Evolutionary conservation across 2,797 vertebrate species (phyloP).

Genomic region (Jordanella pulchra): DNA sequence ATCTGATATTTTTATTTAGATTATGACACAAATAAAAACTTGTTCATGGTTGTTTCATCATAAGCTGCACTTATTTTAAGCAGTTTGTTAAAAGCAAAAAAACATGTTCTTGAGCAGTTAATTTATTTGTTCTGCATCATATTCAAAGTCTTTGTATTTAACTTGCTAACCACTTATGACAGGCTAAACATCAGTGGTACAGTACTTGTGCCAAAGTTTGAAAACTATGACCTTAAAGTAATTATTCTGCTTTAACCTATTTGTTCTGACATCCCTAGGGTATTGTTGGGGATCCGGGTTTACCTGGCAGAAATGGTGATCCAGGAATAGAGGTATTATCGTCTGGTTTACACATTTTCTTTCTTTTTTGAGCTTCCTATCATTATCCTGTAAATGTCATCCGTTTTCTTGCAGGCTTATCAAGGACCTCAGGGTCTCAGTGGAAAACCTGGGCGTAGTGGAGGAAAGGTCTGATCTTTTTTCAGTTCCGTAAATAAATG

Average conservation of each 20-base stretch:
- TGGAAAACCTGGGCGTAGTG: conserved; percentile 73
- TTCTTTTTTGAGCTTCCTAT: conserved; percentile 2
- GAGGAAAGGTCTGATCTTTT: conserved; percentile 69
- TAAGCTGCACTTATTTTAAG: neutral
- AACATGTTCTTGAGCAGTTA: too few relatives aligned
- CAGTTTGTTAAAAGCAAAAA: neutral
- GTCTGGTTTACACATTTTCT: neutral
- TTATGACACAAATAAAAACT: neutral
- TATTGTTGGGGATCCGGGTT: conserved; percentile 83
- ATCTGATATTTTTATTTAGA: neutral
- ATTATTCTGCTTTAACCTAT: conserved; percentile 13
- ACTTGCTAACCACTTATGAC: neutral
- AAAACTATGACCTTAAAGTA: conserved; percentile 1
- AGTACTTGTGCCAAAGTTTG: neutral
- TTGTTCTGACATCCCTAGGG: conserved; percentile 68
- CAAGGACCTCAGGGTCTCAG: conserved; percentile 82
- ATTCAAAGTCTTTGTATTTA: neutral
- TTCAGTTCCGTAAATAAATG: conserved; percentile 26
- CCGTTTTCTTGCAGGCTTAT: conserved; percentile 75
- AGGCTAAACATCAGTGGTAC: neutral
- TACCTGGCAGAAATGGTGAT: conserved; percentile 81
- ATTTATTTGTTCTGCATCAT: neutral
- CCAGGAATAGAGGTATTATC: conserved; percentile 80
- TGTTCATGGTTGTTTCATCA: neutral
- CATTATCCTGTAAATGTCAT: conserved; percentile 8